phyloP scores from a whole-genome alignment of 2,888 invertebrate genomes.

The Epistrophe eligans region DNA sequence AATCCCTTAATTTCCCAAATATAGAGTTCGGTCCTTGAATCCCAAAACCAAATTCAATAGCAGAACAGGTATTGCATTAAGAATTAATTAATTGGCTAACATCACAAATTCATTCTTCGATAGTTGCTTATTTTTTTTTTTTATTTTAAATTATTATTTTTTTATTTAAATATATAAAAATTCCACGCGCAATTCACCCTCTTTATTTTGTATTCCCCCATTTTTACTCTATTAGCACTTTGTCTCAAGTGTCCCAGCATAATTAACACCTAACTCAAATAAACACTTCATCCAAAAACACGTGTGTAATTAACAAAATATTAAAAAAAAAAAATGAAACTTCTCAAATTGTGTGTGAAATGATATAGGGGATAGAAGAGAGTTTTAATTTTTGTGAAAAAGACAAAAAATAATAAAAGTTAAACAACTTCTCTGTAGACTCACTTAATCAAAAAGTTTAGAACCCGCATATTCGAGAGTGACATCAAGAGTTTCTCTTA shows the following conservation, averaged over 20 bases:
- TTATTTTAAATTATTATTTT: too few species aligned
- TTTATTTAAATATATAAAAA: background rate
- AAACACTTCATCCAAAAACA: constrained; percentile 40
- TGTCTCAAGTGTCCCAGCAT: constrained; percentile 51
- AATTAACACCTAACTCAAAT: constrained; percentile 44
- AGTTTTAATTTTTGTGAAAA: background rate
- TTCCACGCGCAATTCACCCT: background rate
- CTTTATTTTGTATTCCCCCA: background rate
- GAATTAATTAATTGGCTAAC: too few species aligned
- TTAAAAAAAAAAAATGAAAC: background rate
- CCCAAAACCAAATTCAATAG: too few species aligned
- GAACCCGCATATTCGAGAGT: constrained; percentile 37
- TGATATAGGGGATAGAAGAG: background rate
- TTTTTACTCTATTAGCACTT: constrained; percentile 26
- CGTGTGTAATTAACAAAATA: constrained; percentile 59
- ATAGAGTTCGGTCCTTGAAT: too few species aligned
- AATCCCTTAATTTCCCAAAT: too few species aligned
- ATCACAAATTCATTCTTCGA: too few species aligned
- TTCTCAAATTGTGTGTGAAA: constrained; percentile 42
- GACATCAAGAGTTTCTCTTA: constrained; percentile 58
- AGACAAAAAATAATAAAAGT: background rate
- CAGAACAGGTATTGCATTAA: too few species aligned
- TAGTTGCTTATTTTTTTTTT: too few species aligned
- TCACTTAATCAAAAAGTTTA: constrained; percentile 35
- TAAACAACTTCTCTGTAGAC: background rate